Percentiles rank a stretch among this genome's conserved stretches.
phyloP scores from a whole-genome alignment of 2,888 invertebrate species.

The Mythimna pallens region DNA sequence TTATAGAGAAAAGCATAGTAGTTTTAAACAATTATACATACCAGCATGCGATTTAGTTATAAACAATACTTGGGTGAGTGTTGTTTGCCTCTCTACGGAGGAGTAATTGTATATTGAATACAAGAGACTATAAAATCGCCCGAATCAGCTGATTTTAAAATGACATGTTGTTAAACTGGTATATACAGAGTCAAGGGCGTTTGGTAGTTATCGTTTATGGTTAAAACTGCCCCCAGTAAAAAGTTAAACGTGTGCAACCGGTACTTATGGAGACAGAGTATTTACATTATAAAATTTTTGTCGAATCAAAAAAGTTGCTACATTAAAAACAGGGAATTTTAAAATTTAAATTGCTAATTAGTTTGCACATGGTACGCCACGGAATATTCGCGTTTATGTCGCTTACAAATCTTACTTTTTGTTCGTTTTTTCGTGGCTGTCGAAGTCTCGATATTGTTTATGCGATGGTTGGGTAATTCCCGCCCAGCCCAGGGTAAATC shows the following conservation, averaged over 20 bases:
- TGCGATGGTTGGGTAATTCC: conserved; percentile 20
- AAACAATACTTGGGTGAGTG: too few species aligned
- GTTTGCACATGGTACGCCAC: conserved; percentile 5
- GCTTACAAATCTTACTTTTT: conserved; percentile 18
- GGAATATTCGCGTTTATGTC: conserved; percentile 15
- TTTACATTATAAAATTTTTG: conserved; percentile 25
- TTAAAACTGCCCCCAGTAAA: conserved; percentile 18
- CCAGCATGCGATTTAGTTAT: too few species aligned
- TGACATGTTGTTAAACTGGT: not conserved
- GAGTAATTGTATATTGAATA: too few species aligned
- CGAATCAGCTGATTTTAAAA: conserved; percentile 11
- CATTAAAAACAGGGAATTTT: conserved; percentile 34
- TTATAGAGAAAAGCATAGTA: too few species aligned
- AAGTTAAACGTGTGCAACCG: conserved; percentile 7
- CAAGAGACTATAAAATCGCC: not conserved
- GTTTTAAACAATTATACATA: too few species aligned
- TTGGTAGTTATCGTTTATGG: conserved; percentile 24
- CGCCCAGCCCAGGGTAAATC: conserved; percentile 4
- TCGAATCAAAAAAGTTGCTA: conserved; percentile 13
- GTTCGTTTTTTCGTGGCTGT: conserved; percentile 11
- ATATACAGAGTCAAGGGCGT: conserved; percentile 13
- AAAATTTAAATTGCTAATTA: conserved; percentile 23
- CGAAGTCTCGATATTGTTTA: conserved; percentile 13
- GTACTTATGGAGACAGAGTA: conserved; percentile 9
- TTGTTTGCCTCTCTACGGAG: too few species aligned